Conservation (phyloP, 2,888 invertebrate genomes). For the Rotaria socialis region DNA sequence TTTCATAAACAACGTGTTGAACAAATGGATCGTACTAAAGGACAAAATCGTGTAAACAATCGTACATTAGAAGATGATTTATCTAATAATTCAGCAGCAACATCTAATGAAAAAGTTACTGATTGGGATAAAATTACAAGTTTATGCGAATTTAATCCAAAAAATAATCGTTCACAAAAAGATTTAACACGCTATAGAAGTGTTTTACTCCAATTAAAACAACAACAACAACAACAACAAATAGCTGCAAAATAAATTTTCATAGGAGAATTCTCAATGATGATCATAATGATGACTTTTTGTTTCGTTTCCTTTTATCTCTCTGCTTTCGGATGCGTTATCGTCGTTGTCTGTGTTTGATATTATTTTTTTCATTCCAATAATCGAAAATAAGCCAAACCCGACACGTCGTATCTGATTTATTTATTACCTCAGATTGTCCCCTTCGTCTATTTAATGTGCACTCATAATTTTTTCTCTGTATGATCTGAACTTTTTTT, state of each 20-base stretch:
- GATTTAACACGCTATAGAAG: constrained; percentile 91
- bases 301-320: neutral
- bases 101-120: constrained; percentile 47
- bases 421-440: neutral
- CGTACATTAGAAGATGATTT: constrained; percentile 64
- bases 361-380: constrained; percentile 11
- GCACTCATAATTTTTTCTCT: neutral
- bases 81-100: neutral
- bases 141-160: constrained; percentile 94
- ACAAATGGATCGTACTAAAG: constrained; percentile 85
- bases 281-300: too few species aligned
- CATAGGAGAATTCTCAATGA: neutral
- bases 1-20: constrained; percentile 95
- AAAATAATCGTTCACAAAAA: constrained; percentile 76
- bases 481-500: neutral
- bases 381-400: neutral
- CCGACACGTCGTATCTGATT: neutral
- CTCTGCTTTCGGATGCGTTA: neutral
- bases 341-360: neutral
- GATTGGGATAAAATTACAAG: constrained; percentile 95
- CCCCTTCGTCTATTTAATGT: neutral
- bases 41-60: constrained; percentile 81
- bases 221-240: constrained; percentile 23
- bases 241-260: neutral
- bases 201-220: constrained; percentile 78